A percentile compares a stretch with the other conserved stretches of the same genome.
phyloP scores from a whole-genome alignment of 1,140 invertebrate genomes.

The Himalopsyche phryganea region DNA sequence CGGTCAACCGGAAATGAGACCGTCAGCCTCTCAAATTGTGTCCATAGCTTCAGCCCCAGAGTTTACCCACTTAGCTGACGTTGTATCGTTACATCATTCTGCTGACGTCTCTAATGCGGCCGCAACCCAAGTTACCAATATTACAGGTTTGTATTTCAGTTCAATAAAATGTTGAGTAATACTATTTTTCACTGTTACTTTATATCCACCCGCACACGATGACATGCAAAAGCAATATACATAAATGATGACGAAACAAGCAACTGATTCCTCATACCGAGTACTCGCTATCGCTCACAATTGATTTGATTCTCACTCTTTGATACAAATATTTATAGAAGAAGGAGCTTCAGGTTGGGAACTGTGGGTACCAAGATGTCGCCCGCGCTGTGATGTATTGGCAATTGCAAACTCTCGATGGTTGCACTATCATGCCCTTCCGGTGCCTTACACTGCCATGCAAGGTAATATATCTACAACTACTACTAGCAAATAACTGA shows the following conservation, averaged over 20 bases:
- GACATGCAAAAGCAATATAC: too few relatives aligned
- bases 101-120: conserved; percentile 55
- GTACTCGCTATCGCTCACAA: too few relatives aligned
- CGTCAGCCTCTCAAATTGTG: conserved; percentile 90
- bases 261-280: too few relatives aligned
- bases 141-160: conserved; percentile 15
- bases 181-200: too few relatives aligned
- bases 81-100: conserved; percentile 63
- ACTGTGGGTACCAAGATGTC: conserved; percentile 23
- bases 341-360: conserved; percentile 29
- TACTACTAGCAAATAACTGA: too few relatives aligned
- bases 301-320: too few relatives aligned
- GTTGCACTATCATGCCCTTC: conserved; percentile 27
- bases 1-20: conserved; percentile 56
- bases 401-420: conserved; percentile 23
- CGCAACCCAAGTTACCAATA: conserved; percentile 28
- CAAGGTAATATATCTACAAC: conserved; percentile 13
- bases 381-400: conserved; percentile 28
- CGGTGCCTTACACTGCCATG: conserved; percentile 9
- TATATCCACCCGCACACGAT: too few relatives aligned
- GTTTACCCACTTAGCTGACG: conserved; percentile 84
- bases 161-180: too few relatives aligned
- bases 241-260: not conserved
- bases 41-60: conserved; percentile 89
- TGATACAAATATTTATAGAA: conserved; percentile 18